These are phyloP conservation scores for Apeltes quadracus DNA, from an alignment of 2,113 vertebrate species.

Conservation along the genomic window DNA sequence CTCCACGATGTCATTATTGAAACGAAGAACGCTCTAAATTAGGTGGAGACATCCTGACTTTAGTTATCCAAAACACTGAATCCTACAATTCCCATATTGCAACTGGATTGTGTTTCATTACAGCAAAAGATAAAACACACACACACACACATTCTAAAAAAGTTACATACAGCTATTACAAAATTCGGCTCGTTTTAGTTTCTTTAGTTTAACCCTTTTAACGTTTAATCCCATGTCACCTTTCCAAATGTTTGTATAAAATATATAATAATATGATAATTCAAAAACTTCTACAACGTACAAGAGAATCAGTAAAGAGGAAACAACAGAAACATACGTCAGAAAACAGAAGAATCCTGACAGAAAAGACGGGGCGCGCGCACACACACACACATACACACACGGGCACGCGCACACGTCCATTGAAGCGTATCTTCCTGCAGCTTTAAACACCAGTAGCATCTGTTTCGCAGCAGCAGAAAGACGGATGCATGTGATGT, in stretches of 20 bases:
- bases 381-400: neutral
- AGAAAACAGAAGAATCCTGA: neutral
- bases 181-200: neutral
- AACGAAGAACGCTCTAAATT: neutral
- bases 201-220: neutral
- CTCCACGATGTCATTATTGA: neutral
- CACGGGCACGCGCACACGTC: neutral
- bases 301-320: neutral
- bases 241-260: neutral
- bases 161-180: neutral
- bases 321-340: neutral
- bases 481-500: neutral
- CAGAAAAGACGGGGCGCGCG: neutral
- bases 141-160: neutral
- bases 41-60: neutral
- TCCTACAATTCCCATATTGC: neutral
- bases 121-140: neutral
- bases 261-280: neutral
- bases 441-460: constrained; percentile 3
- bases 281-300: neutral
- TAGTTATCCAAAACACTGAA: neutral
- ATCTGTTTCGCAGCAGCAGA: neutral
- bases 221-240: neutral
- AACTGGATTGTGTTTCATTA: neutral
- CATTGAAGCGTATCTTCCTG: neutral